Conservation (phyloP, 2,113 vertebrate genomes). For the Tupaia chinensis region DNA sequence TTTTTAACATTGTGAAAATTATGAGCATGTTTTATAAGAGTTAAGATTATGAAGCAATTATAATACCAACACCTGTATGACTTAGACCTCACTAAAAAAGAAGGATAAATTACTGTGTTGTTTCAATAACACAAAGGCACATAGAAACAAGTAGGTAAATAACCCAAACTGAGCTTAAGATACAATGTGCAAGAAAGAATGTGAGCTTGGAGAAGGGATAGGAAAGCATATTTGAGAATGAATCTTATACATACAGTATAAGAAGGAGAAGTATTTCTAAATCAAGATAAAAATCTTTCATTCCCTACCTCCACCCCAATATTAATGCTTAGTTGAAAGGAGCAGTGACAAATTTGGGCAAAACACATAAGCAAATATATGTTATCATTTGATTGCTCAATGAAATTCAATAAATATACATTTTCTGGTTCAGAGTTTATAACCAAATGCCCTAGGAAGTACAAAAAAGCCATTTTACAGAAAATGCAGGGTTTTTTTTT, state of each 20-base stretch:
- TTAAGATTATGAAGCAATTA: background rate
- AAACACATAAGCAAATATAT: background rate
- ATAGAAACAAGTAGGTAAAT: background rate
- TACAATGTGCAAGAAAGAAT: background rate
- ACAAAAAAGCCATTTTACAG: background rate
- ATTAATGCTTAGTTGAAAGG: background rate
- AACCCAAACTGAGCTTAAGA: background rate
- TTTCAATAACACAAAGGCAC: background rate
- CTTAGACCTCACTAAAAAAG: background rate
- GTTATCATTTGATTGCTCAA: background rate
- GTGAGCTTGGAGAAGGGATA: background rate
- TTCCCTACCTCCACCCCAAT: background rate
- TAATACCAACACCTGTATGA: background rate
- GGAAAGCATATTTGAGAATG: background rate
- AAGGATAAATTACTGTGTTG: background rate
- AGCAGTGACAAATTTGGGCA: background rate
- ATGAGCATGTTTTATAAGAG: background rate
- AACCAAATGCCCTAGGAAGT: background rate
- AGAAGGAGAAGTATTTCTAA: background rate
- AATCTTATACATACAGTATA: background rate
- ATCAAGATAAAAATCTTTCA: background rate
- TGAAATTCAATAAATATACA: background rate
- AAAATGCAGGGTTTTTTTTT: background rate
- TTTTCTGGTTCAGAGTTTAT: background rate
- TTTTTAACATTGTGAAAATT: background rate